Percentiles rank a stretch among this genome's conserved stretches.
phyloP scores from a whole-genome alignment of 2,797 vertebrate species.

The Bovichtus diacanthus region DNA sequence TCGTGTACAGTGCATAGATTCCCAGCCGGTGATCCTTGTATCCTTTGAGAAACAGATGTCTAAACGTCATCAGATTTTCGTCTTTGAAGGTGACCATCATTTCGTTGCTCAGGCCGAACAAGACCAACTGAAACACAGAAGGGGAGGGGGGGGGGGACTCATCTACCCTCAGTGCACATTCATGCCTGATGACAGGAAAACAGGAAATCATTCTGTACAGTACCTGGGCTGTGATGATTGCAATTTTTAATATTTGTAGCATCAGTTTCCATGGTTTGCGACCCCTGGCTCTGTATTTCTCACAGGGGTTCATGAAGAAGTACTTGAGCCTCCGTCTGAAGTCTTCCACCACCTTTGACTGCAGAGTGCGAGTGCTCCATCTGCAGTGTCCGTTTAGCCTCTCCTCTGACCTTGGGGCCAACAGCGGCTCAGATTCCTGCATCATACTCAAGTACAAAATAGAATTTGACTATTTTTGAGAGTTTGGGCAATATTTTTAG shows the following conservation, averaged over 20 bases:
- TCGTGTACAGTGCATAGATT: slow-evolving; percentile 90
- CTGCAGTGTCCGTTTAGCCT: slow-evolving; percentile 32
- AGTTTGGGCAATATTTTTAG: neutral
- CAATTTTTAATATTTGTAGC: slow-evolving; percentile 94
- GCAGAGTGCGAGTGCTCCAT: slow-evolving; percentile 46
- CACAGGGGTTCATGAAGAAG: slow-evolving; percentile 98
- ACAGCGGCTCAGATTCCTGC: slow-evolving; percentile 68
- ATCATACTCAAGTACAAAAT: slow-evolving; percentile 36
- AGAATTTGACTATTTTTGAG: neutral
- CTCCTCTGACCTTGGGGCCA: slow-evolving; percentile 41
- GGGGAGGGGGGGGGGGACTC: too few relatives aligned
- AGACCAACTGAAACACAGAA: slow-evolving; percentile 84
- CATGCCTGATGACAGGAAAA: neutral
- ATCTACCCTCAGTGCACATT: neutral
- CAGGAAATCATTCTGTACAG: neutral
- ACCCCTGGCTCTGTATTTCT: slow-evolving; percentile 93
- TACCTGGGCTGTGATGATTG: slow-evolving; percentile 94
- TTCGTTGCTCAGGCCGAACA: slow-evolving; percentile 96
- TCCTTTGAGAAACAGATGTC: slow-evolving; percentile 95
- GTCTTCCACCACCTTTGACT: slow-evolving; percentile 83
- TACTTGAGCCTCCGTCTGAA: slow-evolving; percentile 94
- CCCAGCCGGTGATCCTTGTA: slow-evolving; percentile 87
- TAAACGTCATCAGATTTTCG: slow-evolving; percentile 92
- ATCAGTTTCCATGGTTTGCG: slow-evolving; percentile 96
- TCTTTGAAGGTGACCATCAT: slow-evolving; percentile 98